Evolutionary conservation across 1,140 invertebrate genomes (phyloP), one percentile per base, ranked within the genome.

Genomic region (Philopotamus ludificatus): DNA sequence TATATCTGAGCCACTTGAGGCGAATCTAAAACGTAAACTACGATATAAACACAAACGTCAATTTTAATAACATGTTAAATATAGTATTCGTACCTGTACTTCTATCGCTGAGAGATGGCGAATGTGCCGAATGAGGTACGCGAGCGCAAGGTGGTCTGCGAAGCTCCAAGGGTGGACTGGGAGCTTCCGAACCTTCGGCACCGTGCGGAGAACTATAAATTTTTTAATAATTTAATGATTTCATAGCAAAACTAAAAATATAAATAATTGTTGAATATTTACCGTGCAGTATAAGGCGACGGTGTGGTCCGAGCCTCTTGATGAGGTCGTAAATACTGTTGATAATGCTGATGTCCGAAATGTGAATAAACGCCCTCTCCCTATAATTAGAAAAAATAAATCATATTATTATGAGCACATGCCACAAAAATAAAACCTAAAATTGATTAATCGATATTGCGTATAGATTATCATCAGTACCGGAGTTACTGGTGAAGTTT

Each of bases 401-500:
- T 7, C 12, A 34, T 34, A 34, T 34, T 34, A 34, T 34, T 34
- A 12, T 34, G 12, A 12, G 28, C 12, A 12, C 4, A 34, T 34
- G 4, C 4, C 12, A 34, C 12, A 34, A 41, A 50, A 60, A 45
- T 2, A 16, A 60, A 60, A 50, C 3, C 18, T 21, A 20, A 15
- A 10, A n/a, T 26, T 44, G 10, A 58, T 8, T 16, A 9, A 58
- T 16, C 18, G 12, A 47, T 20, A 60, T 15, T 15, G 21, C 28
- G 12, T 7, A 34, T 34, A 7, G 4, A 34, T 34, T 34, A 71
- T 59, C 57, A 63, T 44, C 74, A 83, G 22, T 85, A 90, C 89
- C 88, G 88, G 87, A 76, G 87, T 86, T 78, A 86, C 83, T 70
- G 87, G 87, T 76, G 89, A 89, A 79, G 84, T 85, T 77, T 90